Evolutionary conservation across 2,888 invertebrate species (phyloP).

Genomic region (Parnassius mnemosyne): DNA sequence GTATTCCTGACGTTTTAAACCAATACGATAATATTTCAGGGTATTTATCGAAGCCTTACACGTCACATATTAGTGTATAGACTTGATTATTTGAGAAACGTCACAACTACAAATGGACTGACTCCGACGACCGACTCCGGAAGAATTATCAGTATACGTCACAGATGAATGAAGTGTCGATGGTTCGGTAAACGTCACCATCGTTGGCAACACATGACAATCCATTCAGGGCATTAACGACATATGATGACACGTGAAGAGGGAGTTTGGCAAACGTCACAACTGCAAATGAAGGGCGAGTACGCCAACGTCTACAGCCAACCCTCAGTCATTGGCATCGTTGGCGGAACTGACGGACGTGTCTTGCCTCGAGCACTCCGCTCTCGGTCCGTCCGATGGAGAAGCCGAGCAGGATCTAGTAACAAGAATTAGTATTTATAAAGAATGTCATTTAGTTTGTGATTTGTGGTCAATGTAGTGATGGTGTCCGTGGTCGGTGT

Average conservation of each 20-base stretch:
- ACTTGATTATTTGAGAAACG: conserved; percentile 16
- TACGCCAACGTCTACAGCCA: conserved; percentile 20
- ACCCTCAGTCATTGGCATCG: conserved; percentile 41
- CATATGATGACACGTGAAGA: conserved; percentile 10
- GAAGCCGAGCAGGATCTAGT: conserved; percentile 55
- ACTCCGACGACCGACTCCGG: conserved; percentile 11
- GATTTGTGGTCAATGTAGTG: too few species aligned
- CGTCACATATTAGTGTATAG: background rate
- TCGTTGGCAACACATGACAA: conserved; percentile 2
- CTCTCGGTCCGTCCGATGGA: conserved; percentile 41
- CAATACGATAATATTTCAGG: background rate
- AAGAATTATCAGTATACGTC: background rate
- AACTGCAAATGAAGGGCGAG: conserved; percentile 31
- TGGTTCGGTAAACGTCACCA: conserved; percentile 10
- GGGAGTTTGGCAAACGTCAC: conserved; percentile 23
- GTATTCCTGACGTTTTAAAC: background rate
- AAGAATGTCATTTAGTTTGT: too few species aligned
- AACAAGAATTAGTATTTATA: too few species aligned
- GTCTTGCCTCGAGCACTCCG: conserved; percentile 45
- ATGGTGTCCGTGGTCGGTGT: too few species aligned
- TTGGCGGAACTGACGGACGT: conserved; percentile 39
- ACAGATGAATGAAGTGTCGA: conserved; percentile 8
- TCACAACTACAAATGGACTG: conserved; percentile 9
- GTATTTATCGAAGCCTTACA: background rate
- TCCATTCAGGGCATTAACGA: conserved; percentile 15